A percentile compares a stretch with the other conserved stretches of the same genome.
Evolutionary conservation across 1,140 invertebrate species (phyloP).

Genomic region (Magallana gigas): DNA sequence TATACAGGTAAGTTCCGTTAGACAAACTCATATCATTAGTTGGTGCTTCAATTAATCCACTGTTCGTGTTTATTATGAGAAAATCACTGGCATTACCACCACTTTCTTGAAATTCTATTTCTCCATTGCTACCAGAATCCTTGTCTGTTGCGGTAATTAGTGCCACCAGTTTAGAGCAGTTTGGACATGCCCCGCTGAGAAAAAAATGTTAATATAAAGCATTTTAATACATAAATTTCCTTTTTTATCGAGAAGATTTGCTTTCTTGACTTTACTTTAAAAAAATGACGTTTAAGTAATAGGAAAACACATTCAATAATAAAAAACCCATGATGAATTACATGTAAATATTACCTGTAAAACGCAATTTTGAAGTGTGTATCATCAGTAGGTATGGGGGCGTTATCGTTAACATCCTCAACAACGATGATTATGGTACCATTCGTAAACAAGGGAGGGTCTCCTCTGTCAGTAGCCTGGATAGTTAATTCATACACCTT

Average conservation of each 20-base stretch:
- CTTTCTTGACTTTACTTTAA: no score
- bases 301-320: background rate
- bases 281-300: no score
- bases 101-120: background rate
- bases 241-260: no score
- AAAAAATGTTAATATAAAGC: background rate
- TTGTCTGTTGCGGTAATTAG: background rate
- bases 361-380: background rate
- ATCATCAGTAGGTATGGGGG: background rate
- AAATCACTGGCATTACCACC: background rate
- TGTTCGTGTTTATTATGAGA: background rate
- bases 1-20: background rate
- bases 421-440: background rate
- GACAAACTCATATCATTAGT: background rate
- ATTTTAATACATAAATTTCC: no score
- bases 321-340: no score
- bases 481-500: background rate
- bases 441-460: background rate
- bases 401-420: constrained; percentile 6
- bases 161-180: background rate
- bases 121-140: background rate
- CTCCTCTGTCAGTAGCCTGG: background rate
- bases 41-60: background rate
- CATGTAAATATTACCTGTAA: background rate
- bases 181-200: background rate